Base-by-base conservation (phyloP, 2,797 vertebrate genomes). In the Mareca strepera region DNA sequence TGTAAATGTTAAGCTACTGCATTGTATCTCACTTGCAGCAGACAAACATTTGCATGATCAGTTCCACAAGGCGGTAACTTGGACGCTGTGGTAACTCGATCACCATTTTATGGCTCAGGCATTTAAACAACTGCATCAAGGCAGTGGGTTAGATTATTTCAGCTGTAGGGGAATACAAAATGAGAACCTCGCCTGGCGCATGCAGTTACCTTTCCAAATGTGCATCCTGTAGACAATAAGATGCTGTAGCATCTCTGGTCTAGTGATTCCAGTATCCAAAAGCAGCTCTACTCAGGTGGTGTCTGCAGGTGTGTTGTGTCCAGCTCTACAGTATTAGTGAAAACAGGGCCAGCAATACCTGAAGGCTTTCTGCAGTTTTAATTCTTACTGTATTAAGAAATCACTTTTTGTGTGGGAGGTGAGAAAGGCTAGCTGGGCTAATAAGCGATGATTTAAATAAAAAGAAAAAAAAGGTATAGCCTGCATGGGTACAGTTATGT, bases 401-500 rank as follows among this genome's bases (percentile, higher is more conserved):
- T 78, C 31, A 41, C 59, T 86, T 91, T 62, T 77, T 82, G 75
- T 82, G 96, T 88, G 89, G 94, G 95, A 95, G 93, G 93, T 88
- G 72, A 94, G 82, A 93, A 95, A 96, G 94, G 74, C 76, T 94
- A 79, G 56, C 80, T 95, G 56, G 69, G 86, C 90, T 95, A 96
- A 84, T 94, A 95, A 96, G 63, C 84, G 48, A 44, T 76, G 37
- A 79, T 93, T 94, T 43, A 25, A 76, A 9, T 82, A 94, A 70
- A 58, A 60, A 77, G 84, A 41, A 37, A 23, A 17, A 18, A 21
- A 44, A 84, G 81, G 53, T 89, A 94, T 81, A 73, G 70, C 39
- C 37, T 78, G 68, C 83, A 78, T 72, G 92, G 92, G 90, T 95
- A 89, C 90, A 96, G 94, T 97, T 98, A 97, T 96, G 94, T 97